A percentile compares a stretch with the other conserved stretches of the same genome.
phyloP scores from a whole-genome alignment of 2,797 vertebrate species.

The Pristis pectinata region DNA sequence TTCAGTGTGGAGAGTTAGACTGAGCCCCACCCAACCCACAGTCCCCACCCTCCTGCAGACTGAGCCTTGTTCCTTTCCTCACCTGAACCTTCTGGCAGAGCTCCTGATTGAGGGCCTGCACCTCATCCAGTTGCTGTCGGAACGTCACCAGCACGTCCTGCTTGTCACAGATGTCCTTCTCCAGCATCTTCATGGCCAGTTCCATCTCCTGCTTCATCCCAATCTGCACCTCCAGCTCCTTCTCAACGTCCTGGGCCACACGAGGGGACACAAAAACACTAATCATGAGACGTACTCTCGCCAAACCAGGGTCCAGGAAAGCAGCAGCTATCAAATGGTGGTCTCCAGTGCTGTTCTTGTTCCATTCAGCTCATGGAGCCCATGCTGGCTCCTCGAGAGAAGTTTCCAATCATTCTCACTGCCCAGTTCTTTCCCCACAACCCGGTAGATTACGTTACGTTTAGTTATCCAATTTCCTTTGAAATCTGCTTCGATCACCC shows the following conservation, averaged over 20 bases:
- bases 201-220: conserved; percentile 99
- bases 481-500: not conserved
- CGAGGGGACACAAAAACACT: not conserved
- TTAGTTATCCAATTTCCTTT: not conserved
- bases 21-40: too few relatives aligned
- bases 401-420: not conserved
- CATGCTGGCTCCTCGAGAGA: not conserved
- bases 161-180: conserved; percentile 96
- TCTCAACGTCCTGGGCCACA: conserved; percentile 80
- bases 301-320: not conserved
- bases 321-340: not conserved
- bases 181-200: conserved; percentile 97
- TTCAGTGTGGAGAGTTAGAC: too few relatives aligned
- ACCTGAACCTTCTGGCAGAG: conserved; percentile 92
- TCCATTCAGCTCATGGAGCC: not conserved
- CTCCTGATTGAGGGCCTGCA: conserved; percentile 88
- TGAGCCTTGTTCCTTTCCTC: conserved; percentile 19
- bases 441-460: not conserved
- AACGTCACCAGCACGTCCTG: conserved; percentile 89
- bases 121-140: conserved; percentile 87
- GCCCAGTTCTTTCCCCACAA: not conserved
- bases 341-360: not conserved
- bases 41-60: not conserved
- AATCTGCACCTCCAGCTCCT: conserved; percentile 91
- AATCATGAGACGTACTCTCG: not conserved